Conservation (phyloP, 2,113 vertebrate genomes). For the Ameiurus melas region DNA sequence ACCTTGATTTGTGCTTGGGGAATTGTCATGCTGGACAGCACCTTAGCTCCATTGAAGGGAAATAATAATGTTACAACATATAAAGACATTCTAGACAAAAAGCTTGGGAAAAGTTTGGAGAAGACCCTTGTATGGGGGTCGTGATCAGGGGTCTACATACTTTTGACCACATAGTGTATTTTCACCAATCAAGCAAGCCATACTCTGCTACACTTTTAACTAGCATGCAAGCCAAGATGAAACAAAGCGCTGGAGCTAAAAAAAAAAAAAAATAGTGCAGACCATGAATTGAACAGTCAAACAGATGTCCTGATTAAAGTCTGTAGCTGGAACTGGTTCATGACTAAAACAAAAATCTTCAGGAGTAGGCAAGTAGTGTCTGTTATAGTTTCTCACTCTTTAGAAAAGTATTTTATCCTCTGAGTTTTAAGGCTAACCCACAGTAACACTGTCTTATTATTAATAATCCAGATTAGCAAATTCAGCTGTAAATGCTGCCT, state of each 20-base stretch:
- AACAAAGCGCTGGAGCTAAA: background rate
- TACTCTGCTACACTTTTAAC: background rate
- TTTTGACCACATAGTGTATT: too few relatives aligned
- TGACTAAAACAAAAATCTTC: background rate
- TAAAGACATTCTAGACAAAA: too few relatives aligned
- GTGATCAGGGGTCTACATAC: background rate
- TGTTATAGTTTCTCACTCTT: background rate
- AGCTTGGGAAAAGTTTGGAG: background rate
- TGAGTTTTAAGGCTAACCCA: background rate
- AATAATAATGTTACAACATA: too few relatives aligned
- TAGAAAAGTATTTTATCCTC: background rate
- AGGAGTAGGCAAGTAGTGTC: background rate
- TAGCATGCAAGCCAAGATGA: background rate
- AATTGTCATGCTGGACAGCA: too few relatives aligned
- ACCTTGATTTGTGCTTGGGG: background rate
- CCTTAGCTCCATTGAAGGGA: too few relatives aligned
- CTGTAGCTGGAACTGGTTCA: background rate
- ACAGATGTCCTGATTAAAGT: background rate
- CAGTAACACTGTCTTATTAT: background rate
- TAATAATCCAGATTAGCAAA: background rate
- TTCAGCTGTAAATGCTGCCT: background rate
- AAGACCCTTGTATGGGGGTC: background rate
- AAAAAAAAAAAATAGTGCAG: too few relatives aligned
- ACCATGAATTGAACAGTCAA: background rate
- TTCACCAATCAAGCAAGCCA: background rate